Percentiles rank a stretch among this genome's conserved stretches.
phyloP scores from a whole-genome alignment of 2,113 vertebrate genomes.

The Silurus meridionalis region DNA sequence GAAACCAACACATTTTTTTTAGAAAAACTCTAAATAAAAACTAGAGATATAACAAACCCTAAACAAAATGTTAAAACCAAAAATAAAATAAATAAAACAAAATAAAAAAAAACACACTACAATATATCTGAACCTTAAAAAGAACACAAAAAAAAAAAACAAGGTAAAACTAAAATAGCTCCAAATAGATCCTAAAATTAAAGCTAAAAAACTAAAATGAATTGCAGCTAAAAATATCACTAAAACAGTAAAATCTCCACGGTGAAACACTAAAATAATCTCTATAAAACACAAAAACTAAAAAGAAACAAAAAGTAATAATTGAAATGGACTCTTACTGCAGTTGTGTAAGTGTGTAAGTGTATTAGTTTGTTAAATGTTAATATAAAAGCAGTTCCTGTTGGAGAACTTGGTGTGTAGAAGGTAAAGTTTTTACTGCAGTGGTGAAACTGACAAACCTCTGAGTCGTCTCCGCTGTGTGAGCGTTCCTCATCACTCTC shows the following conservation, averaged over 20 bases:
- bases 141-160: background rate
- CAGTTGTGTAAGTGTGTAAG: background rate
- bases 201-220: background rate
- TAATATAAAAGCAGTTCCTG: background rate
- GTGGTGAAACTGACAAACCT: constrained; percentile 65
- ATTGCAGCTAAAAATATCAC: no score
- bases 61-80: background rate
- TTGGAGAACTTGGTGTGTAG: background rate
- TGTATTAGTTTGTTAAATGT: background rate
- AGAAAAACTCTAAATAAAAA: no score
- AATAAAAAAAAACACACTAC: background rate
- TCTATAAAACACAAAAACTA: background rate
- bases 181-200: no score
- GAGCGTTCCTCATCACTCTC: constrained; percentile 82
- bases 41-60: no score
- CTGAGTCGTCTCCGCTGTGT: constrained; percentile 78
- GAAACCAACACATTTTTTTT: no score
- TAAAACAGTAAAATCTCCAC: background rate
- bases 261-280: background rate
- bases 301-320: no score
- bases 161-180: background rate
- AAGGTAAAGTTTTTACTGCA: background rate
- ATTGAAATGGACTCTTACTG: no score
- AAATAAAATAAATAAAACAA: background rate
- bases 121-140: background rate